A percentile compares a stretch with the other conserved stretches of the same genome.
These are phyloP conservation scores for Lepus timidus DNA, from an alignment of 2,113 vertebrate genomes.

Conservation along the genomic window DNA sequence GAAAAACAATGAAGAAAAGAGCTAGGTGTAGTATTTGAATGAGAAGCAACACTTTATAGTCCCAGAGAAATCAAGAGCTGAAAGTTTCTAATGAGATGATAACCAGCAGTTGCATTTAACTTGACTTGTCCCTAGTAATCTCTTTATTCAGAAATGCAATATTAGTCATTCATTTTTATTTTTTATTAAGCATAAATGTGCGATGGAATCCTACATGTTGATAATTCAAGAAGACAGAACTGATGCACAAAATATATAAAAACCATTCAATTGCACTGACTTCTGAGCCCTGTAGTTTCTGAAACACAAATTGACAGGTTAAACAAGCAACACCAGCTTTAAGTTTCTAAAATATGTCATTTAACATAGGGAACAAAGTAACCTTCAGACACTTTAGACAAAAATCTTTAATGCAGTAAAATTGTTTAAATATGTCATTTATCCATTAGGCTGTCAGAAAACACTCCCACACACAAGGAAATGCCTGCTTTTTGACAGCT, in stretches of 20 bases:
- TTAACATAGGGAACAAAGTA: slow-evolving; percentile 60
- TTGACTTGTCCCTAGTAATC: not conserved
- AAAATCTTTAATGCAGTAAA: slow-evolving; percentile 71
- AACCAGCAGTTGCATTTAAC: not conserved
- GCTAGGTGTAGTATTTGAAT: not conserved
- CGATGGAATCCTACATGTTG: not conserved
- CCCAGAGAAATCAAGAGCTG: not conserved
- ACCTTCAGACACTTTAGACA: slow-evolving; percentile 52
- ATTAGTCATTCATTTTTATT: not conserved
- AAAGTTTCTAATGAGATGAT: not conserved
- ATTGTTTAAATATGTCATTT: slow-evolving; percentile 80
- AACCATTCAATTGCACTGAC: not conserved
- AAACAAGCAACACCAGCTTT: slow-evolving; percentile 12
- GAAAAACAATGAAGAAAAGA: not conserved
- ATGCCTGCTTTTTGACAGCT: not conserved
- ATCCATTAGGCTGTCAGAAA: slow-evolving; percentile 74
- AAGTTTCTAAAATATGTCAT: slow-evolving; percentile 66
- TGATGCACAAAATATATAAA: not conserved
- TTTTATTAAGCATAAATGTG: not conserved
- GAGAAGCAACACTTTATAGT: not conserved
- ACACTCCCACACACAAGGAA: slow-evolving; percentile 28
- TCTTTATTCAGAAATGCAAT: not conserved
- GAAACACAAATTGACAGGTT: slow-evolving; percentile 54
- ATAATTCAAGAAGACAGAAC: not conserved
- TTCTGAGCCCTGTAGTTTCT: slow-evolving; percentile 19